Base-by-base conservation (phyloP, 1,140 invertebrate genomes). In the Diabrotica undecimpunctata region DNA sequence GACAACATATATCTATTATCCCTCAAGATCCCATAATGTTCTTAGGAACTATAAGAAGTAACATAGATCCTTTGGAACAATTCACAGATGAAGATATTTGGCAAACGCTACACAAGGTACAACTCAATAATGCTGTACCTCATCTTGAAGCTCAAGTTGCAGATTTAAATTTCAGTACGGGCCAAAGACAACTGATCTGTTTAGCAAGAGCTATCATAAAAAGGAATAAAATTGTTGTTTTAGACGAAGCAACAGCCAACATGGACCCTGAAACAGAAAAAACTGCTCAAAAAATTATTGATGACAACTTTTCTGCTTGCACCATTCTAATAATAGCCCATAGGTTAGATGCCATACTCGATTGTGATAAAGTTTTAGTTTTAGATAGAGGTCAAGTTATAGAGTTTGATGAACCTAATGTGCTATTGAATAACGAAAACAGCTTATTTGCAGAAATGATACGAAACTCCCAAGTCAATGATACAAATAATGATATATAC, bases 1-100 rank as follows among this genome's bases (percentile, higher is more conserved):
- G 93, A 11, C 83, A 84, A 12, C 85, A 87, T 65, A 86, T 95
- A 36, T 90, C 91, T 25, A 92, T 93, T 37, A 93, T 94, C 65
- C 92, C 92, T 5, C 92, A 96, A 79, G 92, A 91, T 70, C 93
- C 94, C 0, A 87, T 96, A 12, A 77, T 96, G 0, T 96, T 96
- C 69, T 79, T 79, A 10, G 85, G 85, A 53, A 81, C 80, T 8
- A 66, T 87, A 7, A 70, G 85, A 13, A 54, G 35, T 13, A 70
- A 71, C 59, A 38, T 71, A 7, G 70, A 71, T 62, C 70, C 67
- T 37, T 50, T 68, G 5, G 53, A 65, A 12, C 25, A 51, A 54
- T 71, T 61, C 50, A 14, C 77, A 94, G 3, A 90, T 71, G 9
- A 64, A 9, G 65, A 68, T 64, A 62, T 78, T 7, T 78, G 76